phyloP scores from a whole-genome alignment of 2,113 vertebrate species.

The Colius striatus region DNA sequence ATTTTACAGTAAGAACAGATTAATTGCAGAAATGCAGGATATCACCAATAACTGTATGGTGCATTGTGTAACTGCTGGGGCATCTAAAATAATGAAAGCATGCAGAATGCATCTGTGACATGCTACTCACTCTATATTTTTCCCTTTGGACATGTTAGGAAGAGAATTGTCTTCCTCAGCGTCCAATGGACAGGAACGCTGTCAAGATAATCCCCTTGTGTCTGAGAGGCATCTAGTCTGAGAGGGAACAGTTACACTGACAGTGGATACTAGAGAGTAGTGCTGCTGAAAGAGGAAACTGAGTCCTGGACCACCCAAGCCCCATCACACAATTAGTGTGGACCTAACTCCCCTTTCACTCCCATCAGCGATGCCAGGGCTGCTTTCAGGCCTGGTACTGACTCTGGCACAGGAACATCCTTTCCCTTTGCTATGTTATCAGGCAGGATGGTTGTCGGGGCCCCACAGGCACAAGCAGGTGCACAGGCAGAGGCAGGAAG shows the following conservation, averaged over 20 bases:
- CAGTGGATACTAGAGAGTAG: neutral
- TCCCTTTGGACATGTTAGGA: neutral
- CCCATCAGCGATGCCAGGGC: neutral
- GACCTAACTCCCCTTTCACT: neutral
- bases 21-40: neutral
- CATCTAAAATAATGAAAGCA: neutral
- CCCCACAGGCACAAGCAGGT: neutral
- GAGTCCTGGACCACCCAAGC: neutral
- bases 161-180: neutral
- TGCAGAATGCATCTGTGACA: neutral
- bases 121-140: neutral
- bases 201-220: neutral
- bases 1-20: neutral
- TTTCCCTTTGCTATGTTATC: accelerated
- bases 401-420: neutral
- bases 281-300: neutral
- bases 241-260: neutral
- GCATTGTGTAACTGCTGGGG: neutral
- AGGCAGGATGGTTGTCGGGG: accelerated
- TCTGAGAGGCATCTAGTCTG: neutral
- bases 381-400: neutral
- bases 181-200: neutral
- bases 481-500: neutral
- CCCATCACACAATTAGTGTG: neutral
- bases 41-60: neutral